Conservation (phyloP, 2,888 invertebrate species). For the Drepana falcataria region DNA sequence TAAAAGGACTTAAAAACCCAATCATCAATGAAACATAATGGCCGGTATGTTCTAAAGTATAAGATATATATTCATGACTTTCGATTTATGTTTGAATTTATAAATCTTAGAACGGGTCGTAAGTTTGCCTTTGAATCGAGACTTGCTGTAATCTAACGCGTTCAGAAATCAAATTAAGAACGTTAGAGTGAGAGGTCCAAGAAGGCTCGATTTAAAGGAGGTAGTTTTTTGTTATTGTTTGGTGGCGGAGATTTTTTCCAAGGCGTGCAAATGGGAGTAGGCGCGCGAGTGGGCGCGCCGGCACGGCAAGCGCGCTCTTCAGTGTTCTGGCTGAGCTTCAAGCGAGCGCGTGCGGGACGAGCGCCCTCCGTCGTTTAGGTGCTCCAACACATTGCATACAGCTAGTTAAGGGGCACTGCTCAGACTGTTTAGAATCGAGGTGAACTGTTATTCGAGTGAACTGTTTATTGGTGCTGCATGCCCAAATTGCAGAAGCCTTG, state of each 20-base stretch:
- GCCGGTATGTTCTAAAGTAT: conserved; percentile 15
- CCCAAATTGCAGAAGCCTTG: conserved; percentile 40
- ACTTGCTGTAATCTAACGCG: conserved; percentile 72
- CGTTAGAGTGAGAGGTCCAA: conserved; percentile 74
- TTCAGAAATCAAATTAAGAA: conserved; percentile 76
- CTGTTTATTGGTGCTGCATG: conserved; percentile 54
- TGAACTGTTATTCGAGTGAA: conserved; percentile 49
- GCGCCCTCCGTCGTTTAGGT: conserved; percentile 47
- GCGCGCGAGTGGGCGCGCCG: conserved; percentile 76
- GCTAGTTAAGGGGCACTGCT: conserved; percentile 15
- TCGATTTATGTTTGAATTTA: conserved; percentile 19
- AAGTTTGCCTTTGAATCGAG: conserved; percentile 71
- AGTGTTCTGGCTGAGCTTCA: conserved; percentile 78
- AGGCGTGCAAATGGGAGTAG: conserved; percentile 78
- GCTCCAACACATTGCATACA: conserved; percentile 32
- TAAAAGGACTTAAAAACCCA: conserved; percentile 34
- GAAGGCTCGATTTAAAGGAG: conserved; percentile 60
- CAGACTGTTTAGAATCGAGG: conserved; percentile 25
- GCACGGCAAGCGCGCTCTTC: conserved; percentile 75
- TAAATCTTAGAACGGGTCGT: conserved; percentile 61
- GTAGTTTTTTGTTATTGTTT: conserved; percentile 76
- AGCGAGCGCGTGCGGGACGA: conserved; percentile 70
- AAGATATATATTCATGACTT: conserved; percentile 12
- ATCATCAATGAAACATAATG: conserved; percentile 17
- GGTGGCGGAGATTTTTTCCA: conserved; percentile 70